Evolutionary conservation across 1,140 invertebrate species (phyloP), one percentile per base, ranked within the genome.

Genomic region (Formica selysi): DNA sequence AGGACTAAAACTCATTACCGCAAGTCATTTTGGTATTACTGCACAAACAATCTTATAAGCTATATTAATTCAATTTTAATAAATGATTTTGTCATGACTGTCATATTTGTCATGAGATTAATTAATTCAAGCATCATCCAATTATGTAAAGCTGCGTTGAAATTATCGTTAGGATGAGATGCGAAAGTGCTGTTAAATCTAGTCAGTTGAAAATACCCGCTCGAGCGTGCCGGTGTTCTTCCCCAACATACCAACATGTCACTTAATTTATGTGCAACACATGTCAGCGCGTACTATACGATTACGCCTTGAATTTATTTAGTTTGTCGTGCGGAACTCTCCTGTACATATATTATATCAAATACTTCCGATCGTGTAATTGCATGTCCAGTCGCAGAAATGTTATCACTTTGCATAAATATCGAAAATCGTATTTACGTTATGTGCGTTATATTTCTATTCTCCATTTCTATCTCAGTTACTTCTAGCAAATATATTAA

Each of bases 331-430:
- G 48, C 32, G 51, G 3, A 57, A 19, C 76, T n/a, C n/a, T 19
- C 16, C 6, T 80, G 78, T 70, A 80, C 22, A 54, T 80, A 79
- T n/a, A 41, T 70, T 10, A 22, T 80, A 70, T 11, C 78, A 57
- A 80, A 57, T 57, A 54, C 70, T 19, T 80, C 51, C 70, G 64
- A 51, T 6, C 64, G 64, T 80, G 48, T 70, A 80, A 80, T 80
- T 80, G 78, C 78, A 80, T 80, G 78, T 80, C 22, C 65, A 70
- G 67, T 80, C 29, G 48, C 78, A 41, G 10, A 80, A 70, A n/a
- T 80, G 48, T 70, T 70, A 80, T 59, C 70, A 70, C 36, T 80
- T 70, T 22, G 32, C 44, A 68, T 57, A 54, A 68, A 80, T 22
- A 22, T 70, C 65, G 38, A 70, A 57, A 26, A 26, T 22, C 8